Evolutionary conservation across 2,888 invertebrate species (phyloP).

Genomic region (Ophioninae sp.): DNA sequence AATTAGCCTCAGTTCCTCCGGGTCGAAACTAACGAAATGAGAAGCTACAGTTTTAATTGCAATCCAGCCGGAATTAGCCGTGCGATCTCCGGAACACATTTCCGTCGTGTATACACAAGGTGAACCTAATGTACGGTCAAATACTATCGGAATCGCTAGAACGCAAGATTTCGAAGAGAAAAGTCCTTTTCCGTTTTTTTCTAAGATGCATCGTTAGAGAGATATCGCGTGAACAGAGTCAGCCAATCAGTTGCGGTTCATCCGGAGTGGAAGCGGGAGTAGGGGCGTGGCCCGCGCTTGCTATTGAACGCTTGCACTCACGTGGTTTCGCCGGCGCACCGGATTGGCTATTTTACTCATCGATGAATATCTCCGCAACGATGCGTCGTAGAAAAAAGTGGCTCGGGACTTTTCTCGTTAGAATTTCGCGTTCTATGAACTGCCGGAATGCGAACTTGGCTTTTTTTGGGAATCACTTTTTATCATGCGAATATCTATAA

Average conservation of each 20-base stretch:
- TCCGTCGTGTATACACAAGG: not conserved
- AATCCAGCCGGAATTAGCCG: conserved; percentile 52
- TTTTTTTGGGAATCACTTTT: not conserved
- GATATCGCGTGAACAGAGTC: not conserved
- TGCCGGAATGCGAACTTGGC: not conserved
- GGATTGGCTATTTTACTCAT: not conserved
- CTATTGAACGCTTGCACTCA: not conserved
- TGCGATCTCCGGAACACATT: conserved; percentile 14
- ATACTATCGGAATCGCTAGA: not conserved
- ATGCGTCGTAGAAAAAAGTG: not conserved
- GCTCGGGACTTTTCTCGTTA: not conserved
- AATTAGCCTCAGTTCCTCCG: conserved; percentile 66
- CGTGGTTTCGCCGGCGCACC: not conserved
- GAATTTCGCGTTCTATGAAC: not conserved
- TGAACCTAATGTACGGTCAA: not conserved
- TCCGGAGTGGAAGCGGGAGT: not conserved
- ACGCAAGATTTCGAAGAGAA: not conserved
- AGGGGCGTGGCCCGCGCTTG: not conserved
- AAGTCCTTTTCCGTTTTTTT: not conserved
- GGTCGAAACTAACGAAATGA: conserved; percentile 30
- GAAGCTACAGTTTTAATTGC: conserved; percentile 71
- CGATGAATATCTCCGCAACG: not conserved
- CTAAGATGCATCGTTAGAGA: not conserved
- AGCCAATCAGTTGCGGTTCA: not conserved
- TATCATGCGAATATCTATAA: not conserved